Base-by-base conservation (phyloP, 1,140 invertebrate genomes). In the Coptotermes formosanus region DNA sequence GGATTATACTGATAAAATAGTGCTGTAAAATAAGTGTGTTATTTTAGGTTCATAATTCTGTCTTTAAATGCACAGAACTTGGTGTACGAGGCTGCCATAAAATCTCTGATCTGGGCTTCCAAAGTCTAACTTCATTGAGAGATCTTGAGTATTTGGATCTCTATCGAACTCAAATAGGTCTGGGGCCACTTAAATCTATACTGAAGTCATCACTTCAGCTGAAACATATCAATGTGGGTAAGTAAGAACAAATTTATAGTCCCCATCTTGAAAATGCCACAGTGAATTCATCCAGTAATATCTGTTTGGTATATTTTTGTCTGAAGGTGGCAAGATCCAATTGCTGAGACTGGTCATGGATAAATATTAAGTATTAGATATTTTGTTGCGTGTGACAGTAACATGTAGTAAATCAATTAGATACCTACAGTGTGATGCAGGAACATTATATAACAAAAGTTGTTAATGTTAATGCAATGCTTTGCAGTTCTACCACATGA, bases 131-230 rank as follows among this genome's bases (percentile, higher is more conserved):
- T 32, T 91, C 92, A 85, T 89, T 97, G 6, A 93, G 91, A 81
- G 93, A 93, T 85, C 90, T 98, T 11, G 93, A 94, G 88, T 91
- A 94, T 48, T 90, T 98, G 32, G 96, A 97, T 91, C 91, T 98
- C 21, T 97, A 96, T 89, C 92, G 95, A 87, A 96, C 95, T 0
- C 91, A 91, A 84, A 94, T 97, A 84, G 93, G 93, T 82, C 94
- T 93, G 25, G 89, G 91, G 25, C 92, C 94, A 0, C 89, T 96
- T 4, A 92, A 95, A 69, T 90, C 92, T 30, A 94, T 96, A 88
- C 90, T 96, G 9, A 91, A 92, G 87, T 92, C 92, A 44, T 96
- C 96, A 90, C 92, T 92, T 4, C 90, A 93, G 84, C 90, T 97
- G 88, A 93, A 94, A 88, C 95, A 96, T 90, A 91, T 97, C 30